Evolutionary conservation across 92 coral and sea anemone genomes (phyloP).

Genomic region (Montipora capitata): DNA sequence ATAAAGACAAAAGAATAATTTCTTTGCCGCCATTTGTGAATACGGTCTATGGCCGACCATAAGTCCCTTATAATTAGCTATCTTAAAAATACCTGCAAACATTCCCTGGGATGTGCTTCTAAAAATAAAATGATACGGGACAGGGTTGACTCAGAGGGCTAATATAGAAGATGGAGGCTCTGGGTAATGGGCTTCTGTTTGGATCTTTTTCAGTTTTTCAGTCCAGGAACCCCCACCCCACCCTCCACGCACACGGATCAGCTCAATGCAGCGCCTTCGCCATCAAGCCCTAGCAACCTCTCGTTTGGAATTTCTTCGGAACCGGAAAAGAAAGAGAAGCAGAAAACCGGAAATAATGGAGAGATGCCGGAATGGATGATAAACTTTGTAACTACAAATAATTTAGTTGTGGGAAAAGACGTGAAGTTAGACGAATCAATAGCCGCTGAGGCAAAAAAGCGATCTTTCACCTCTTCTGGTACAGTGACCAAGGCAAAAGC

Average conservation of each 20-base stretch:
- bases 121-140: too few species aligned
- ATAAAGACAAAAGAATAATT: too few species aligned
- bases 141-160: too few species aligned
- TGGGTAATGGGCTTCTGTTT: too few species aligned
- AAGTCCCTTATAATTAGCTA: too few species aligned
- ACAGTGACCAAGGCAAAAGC: slow-evolving; percentile 29
- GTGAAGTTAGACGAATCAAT: slow-evolving; percentile 84
- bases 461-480: slow-evolving; percentile 52
- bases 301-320: slow-evolving; percentile 40
- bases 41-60: too few species aligned
- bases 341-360: slow-evolving; percentile 61
- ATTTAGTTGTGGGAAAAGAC: slow-evolving; percentile 86
- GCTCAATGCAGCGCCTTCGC: slow-evolving; percentile 35
- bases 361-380: slow-evolving; percentile 97
- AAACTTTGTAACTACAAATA: slow-evolving; percentile 84
- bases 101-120: too few species aligned
- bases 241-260: slow-evolving; percentile 58
- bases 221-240: slow-evolving; percentile 80
- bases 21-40: too few species aligned
- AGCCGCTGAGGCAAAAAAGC: slow-evolving; percentile 24
- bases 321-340: slow-evolving; percentile 33
- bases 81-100: too few species aligned
- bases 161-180: too few species aligned
- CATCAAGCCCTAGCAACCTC: slow-evolving; percentile 39
- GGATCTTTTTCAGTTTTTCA: slow-evolving; percentile 62